Evolutionary conservation across 2,888 invertebrate species (phyloP).

Genomic region (Oscheius sp.): DNA sequence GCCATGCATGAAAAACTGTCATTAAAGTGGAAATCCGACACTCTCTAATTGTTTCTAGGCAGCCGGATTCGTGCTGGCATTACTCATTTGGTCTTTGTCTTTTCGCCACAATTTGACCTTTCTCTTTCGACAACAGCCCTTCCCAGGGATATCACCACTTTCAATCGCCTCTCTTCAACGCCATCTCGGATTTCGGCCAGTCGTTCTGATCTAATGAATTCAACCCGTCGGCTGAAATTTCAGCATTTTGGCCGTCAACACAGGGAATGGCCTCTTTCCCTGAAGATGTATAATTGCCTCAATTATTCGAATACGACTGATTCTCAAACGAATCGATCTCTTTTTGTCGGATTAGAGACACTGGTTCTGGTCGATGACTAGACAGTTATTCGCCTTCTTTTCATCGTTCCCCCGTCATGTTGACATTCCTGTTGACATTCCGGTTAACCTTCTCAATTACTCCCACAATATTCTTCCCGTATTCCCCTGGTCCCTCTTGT

Average conservation of each 20-base stretch:
- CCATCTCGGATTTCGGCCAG: slow-evolving; percentile 11
- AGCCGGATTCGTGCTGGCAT: slow-evolving; percentile 15
- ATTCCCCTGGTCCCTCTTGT: background rate
- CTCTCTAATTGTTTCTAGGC: slow-evolving; percentile 31
- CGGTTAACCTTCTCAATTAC: background rate
- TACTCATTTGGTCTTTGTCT: background rate
- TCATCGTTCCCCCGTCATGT: background rate
- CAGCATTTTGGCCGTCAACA: slow-evolving; percentile 11
- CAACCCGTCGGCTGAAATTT: slow-evolving; percentile 8
- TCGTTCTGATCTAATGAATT: slow-evolving; percentile 10
- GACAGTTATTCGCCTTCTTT: background rate
- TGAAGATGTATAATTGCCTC: background rate
- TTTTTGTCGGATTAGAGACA: no score
- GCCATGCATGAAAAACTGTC: slow-evolving; percentile 32
- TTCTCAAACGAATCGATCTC: no score
- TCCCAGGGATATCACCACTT: slow-evolving; percentile 13
- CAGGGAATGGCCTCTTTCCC: background rate
- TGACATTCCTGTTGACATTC: background rate
- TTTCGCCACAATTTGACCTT: background rate
- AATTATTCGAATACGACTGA: no score
- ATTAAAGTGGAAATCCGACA: slow-evolving; percentile 30
- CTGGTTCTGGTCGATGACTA: no score
- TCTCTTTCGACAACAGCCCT: background rate
- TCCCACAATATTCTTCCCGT: background rate
- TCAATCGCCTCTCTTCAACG: background rate